Percentiles rank a stretch among this genome's conserved stretches.
Evolutionary conservation across 2,888 invertebrate species (phyloP).

Genomic region (Pristionchus maxplancki): DNA sequence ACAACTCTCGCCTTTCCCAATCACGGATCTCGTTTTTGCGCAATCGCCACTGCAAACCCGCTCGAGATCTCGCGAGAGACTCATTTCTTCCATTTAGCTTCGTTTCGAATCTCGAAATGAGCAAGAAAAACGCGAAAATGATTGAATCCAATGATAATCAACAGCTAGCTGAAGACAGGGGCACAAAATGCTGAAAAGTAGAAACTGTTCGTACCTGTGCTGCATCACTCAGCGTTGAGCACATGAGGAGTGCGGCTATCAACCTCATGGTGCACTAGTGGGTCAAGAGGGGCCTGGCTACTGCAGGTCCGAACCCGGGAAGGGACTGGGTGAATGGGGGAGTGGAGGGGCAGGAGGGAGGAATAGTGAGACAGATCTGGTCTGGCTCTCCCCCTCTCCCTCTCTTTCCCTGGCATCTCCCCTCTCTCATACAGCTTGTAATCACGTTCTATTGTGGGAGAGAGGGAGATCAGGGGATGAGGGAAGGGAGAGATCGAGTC

Average conservation of each 20-base stretch:
- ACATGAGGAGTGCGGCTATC: background rate
- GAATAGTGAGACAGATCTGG: slow-evolving; percentile 33
- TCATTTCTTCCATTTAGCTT: background rate
- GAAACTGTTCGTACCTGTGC: background rate
- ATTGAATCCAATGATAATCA: background rate
- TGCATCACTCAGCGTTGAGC: background rate
- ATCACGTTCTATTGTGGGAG: slow-evolving; percentile 41
- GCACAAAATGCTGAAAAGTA: too few relatives aligned
- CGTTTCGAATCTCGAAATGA: background rate
- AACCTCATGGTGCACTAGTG: background rate
- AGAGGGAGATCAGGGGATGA: background rate
- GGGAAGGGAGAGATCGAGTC: background rate
- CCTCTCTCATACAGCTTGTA: slow-evolving; percentile 5
- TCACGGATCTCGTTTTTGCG: slow-evolving; percentile 38
- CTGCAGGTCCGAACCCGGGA: background rate
- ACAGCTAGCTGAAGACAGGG: too few relatives aligned
- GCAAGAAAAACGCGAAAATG: background rate
- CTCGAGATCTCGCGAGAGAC: background rate
- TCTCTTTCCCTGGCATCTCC: background rate
- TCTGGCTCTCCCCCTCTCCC: background rate
- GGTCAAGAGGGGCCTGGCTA: background rate
- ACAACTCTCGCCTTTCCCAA: background rate
- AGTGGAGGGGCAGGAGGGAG: background rate
- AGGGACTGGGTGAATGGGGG: background rate
- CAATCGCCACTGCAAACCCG: slow-evolving; percentile 18